Evolutionary conservation across 2,797 vertebrate genomes (phyloP), one percentile per base, ranked within the genome.

Genomic region (Silurus lanzhouensis): DNA sequence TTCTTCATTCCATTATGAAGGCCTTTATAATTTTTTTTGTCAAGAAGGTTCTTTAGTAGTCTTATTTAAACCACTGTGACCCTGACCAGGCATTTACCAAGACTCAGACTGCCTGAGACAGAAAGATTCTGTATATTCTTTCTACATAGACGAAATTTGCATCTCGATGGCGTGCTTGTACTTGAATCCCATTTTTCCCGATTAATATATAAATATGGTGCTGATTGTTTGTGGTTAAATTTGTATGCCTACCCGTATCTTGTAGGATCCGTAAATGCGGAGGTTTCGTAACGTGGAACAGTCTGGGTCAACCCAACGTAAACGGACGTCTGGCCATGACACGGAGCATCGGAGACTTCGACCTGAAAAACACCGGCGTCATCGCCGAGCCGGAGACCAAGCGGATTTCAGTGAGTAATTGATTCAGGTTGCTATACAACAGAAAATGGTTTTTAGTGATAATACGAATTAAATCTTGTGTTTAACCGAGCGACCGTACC

Each of bases 291-390:
- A 94, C 97, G 25, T 99, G 98, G 98, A 99, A 99, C 89, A 99
- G 98, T 87, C 20, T 99, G 91, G 98, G 98, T 67, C 98, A 99
- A 83, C 96, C 98, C 27, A 96, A 99, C 0, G 98, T 99, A 76
- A 99, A 99, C 3, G 97, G 97, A 83, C 96, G 98, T 87, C 93
- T 99, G 88, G 98, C 98, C 38, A 99, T 99, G 98, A 99, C 98
- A 0, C 95, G 98, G 84, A 99, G 98, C 91, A 98, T 99, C 71
- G 98, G 98, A 88, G 98, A 99, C 93, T 92, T 99, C 91, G 98
- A 99, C 91, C 95, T 99, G 82, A 99, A 98, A 93, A 93, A 89
- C 78, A 94, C 91, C 12, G 98, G 98, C n/a, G 98, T 99, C 88
- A 97, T 96, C 64, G 97, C 98, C 77, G 95, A 99, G 87, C 98